Base-by-base conservation (phyloP, 2,797 vertebrate genomes). In the Lophotriccus pileatus region DNA sequence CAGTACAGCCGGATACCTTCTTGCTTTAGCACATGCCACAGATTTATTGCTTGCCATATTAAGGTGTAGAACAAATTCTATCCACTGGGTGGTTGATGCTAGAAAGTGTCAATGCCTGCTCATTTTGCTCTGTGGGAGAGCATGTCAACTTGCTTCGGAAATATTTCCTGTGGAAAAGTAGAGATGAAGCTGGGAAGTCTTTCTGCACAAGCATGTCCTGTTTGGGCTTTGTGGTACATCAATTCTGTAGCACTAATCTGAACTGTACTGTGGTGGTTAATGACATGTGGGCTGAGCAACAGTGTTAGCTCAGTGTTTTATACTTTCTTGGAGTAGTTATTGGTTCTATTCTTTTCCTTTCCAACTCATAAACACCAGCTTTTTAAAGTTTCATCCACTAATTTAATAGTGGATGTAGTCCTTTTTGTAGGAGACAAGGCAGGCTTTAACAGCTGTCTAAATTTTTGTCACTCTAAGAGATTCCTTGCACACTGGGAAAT, bases 71-170 rank as follows among this genome's bases (percentile, higher is more conserved):
- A 62, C n/a, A 88, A 80, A 75, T 25, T 49, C 34, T 56, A 9
- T 36, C 23, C 8, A 9, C 11, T n/a, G 11, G 30, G 39, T 50
- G 7, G 28, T 9, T 0, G 0, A 17, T 50, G 30, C 23, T 43
- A 49, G 78, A 56, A 66, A 67, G 28, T 36, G 32, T 59, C 52
- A 59, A 20, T 18, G 32, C 19, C 34, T 76, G 46, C 22, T 88
- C 43, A 5, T 50, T 84, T 77, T 80, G 60, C 43, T 84, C 28
- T 58, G 18, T 25, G 39, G 21, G n/a, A 79, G 8, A 81, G 20
- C 23, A 11, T 0, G 4, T 14, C 24, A 27, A 30, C 79, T 69
- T 28, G 10, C 39, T 80, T 49, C 58, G 59, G 63, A 90, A 68
- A 66, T 70, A 47, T 43, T 73, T 36, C 30, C 22, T 22, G 6